Percentiles rank a stretch among this genome's conserved stretches.
Evolutionary conservation across 1,140 invertebrate species (phyloP).

Genomic region (Battus philenor): DNA sequence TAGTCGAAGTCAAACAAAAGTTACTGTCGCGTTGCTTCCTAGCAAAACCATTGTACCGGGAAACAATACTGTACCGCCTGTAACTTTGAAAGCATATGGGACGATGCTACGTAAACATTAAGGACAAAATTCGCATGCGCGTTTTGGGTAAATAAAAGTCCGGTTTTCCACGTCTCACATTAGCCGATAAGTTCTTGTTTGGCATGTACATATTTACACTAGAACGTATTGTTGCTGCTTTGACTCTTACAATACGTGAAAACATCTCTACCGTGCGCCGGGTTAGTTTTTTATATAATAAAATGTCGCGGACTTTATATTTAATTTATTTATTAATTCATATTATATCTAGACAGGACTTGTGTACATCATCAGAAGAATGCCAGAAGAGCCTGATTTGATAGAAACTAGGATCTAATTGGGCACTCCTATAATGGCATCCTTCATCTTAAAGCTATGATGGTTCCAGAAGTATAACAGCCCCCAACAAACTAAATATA

Average conservation of each 20-base stretch:
- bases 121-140: constrained; percentile 1
- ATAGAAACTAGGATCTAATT: too few species aligned
- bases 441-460: too few species aligned
- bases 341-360: too few species aligned
- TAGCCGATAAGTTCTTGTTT: constrained; percentile 16
- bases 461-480: too few species aligned
- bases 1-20: constrained; percentile 14
- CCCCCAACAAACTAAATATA: too few species aligned
- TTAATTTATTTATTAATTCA: too few species aligned
- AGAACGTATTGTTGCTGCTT: not conserved
- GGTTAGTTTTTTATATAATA: too few species aligned
- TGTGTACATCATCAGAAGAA: too few species aligned
- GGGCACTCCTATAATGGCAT: too few species aligned
- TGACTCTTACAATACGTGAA: not conserved
- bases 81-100: constrained; percentile 1
- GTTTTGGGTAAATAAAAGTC: constrained; percentile 13
- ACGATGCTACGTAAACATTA: not conserved
- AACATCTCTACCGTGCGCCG: too few species aligned
- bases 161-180: constrained; percentile 15
- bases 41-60: constrained; percentile 12
- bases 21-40: constrained; percentile 14
- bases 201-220: constrained; percentile 13
- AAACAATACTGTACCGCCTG: constrained; percentile 6
- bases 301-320: too few species aligned
- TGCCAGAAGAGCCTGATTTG: too few species aligned